Percentiles rank a stretch among this genome's conserved stretches.
Conservation (phyloP, 2,888 invertebrate genomes). For the Leucophenga maculata region DNA sequence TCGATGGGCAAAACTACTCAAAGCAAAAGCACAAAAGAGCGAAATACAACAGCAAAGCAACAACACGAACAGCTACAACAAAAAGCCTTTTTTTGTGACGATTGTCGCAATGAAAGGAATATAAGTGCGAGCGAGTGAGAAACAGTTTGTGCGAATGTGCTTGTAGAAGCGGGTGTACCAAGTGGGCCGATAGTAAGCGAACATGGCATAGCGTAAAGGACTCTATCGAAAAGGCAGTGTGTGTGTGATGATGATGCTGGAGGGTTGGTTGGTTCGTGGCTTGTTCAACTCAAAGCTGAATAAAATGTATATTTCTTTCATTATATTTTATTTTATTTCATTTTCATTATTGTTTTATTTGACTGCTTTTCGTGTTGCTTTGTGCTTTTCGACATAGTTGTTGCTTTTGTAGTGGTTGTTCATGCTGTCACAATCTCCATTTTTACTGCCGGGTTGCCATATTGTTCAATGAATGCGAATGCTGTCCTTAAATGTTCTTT, state of each 20-base stretch:
- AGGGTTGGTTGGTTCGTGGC: too few relatives aligned
- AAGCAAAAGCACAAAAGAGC: conserved; percentile 9
- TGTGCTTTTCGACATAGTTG: background rate
- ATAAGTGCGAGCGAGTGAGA: background rate
- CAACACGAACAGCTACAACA: background rate
- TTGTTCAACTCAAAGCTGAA: background rate
- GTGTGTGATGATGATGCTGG: too few relatives aligned
- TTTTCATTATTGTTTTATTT: conserved; percentile 10
- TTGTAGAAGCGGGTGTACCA: background rate
- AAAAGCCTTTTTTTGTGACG: conserved; percentile 3
- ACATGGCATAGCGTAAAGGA: background rate
- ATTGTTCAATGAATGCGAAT: background rate
- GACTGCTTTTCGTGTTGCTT: background rate
- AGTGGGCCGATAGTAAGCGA: background rate
- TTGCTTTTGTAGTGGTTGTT: background rate
- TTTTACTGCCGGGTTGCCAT: background rate
- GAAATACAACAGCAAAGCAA: conserved; percentile 9
- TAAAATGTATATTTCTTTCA: conserved; percentile 17
- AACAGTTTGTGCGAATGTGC: background rate
- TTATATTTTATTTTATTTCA: conserved; percentile 17
- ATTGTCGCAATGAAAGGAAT: background rate
- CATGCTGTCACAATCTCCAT: too few relatives aligned
- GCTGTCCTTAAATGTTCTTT: background rate
- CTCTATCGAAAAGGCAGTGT: too few relatives aligned
- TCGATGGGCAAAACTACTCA: too few relatives aligned